These are phyloP conservation scores for Cynodonichthys magdalenae DNA, from an alignment of 2,797 vertebrate species.

Conservation along the genomic window DNA sequence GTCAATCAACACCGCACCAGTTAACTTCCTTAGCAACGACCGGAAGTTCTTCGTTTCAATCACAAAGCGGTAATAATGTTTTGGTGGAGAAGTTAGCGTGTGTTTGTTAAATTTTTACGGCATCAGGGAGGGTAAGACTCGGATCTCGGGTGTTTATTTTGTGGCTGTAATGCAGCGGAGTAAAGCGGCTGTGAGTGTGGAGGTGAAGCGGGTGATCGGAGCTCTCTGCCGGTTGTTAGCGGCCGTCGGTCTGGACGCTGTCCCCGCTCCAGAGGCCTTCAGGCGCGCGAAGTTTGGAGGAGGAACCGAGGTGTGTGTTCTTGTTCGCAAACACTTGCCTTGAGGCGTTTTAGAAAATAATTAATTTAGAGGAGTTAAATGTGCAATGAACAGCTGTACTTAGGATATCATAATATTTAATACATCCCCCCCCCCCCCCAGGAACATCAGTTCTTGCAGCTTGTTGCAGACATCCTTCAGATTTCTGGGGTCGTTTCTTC, in stretches of 20 bases:
- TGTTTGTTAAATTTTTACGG: background rate
- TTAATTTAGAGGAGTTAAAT: too few species aligned
- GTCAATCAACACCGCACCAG: constrained; percentile 6
- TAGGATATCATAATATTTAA: too few species aligned
- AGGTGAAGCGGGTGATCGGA: constrained; percentile 76
- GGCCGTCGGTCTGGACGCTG: constrained; percentile 55
- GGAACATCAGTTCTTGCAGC: constrained; percentile 72
- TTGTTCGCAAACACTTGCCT: too few species aligned
- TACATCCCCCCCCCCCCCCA: too few species aligned
- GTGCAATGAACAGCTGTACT: too few species aligned
- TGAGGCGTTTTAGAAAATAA: too few species aligned
- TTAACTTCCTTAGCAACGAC: constrained; percentile 41
- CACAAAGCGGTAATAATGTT: background rate
- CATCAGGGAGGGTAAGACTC: background rate
- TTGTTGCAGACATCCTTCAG: constrained; percentile 70
- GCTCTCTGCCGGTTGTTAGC: constrained; percentile 70
- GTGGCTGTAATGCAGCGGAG: constrained; percentile 43
- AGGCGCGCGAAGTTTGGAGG: constrained; percentile 80
- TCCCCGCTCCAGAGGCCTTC: constrained; percentile 77
- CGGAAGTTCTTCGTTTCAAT: constrained; percentile 37
- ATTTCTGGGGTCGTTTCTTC: constrained; percentile 38
- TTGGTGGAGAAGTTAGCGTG: background rate
- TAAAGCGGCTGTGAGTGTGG: constrained; percentile 37
- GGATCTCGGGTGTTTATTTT: too few species aligned
- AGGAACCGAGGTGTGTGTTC: constrained; percentile 63